Conservation (phyloP, 2,797 vertebrate species). For the Echiichthys vipera region DNA sequence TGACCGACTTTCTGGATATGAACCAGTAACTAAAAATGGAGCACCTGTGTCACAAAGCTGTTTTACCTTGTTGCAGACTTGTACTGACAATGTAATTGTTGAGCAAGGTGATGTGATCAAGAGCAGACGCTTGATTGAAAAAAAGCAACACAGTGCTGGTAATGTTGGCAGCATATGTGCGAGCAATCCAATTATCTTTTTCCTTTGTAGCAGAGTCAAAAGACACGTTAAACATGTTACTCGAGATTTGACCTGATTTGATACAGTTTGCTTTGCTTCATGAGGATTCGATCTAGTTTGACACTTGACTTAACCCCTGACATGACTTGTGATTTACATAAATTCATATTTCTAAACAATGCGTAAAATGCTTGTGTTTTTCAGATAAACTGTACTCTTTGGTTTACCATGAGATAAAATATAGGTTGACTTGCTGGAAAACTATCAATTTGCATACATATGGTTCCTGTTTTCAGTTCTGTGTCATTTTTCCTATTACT, state of each 20-base stretch:
- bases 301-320: not conserved
- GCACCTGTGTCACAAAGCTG: not conserved
- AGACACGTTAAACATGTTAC: not conserved
- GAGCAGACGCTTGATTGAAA: not conserved
- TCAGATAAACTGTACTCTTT: conserved; percentile 12
- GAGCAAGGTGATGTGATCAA: not conserved
- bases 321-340: not conserved
- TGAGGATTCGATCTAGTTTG: not conserved
- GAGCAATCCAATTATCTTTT: not conserved
- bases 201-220: not conserved
- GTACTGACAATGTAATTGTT: not conserved
- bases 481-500: conserved; percentile 58
- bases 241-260: conserved; percentile 2
- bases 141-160: not conserved
- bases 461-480: conserved; percentile 34
- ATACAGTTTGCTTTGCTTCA: not conserved
- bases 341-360: not conserved
- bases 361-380: conserved; percentile 2
- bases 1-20: conserved; percentile 9
- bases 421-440: conserved; percentile 58
- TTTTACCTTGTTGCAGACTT: not conserved
- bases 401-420: conserved; percentile 39
- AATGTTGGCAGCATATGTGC: not conserved
- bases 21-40: not conserved
- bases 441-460: conserved; percentile 57